These are phyloP conservation scores for Nixonia krombeini DNA, from an alignment of 1,140 invertebrate species.

Conservation along the genomic window DNA sequence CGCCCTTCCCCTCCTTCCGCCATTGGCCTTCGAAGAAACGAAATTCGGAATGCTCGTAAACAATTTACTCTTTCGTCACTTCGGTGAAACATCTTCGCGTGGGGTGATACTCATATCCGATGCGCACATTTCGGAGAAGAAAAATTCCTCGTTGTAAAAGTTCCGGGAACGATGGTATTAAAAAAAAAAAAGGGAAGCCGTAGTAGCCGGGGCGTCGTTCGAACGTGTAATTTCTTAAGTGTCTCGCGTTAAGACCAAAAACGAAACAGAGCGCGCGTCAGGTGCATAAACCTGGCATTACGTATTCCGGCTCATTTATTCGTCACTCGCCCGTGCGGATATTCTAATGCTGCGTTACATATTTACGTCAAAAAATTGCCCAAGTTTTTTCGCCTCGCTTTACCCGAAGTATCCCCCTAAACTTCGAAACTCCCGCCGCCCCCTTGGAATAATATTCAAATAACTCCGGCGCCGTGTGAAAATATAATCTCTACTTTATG, in stretches of 20 bases:
- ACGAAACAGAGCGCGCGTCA: slow-evolving; percentile 46
- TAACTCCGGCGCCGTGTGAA: slow-evolving; percentile 17
- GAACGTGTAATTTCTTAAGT: slow-evolving; percentile 45
- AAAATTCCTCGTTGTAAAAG: too few relatives aligned
- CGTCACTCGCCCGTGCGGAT: slow-evolving; percentile 45
- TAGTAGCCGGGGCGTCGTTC: too few relatives aligned
- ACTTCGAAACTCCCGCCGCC: slow-evolving; percentile 33
- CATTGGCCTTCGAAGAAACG: too few relatives aligned
- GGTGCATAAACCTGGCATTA: slow-evolving; percentile 46
- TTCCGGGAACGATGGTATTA: neutral
- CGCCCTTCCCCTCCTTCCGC: slow-evolving; percentile 26
- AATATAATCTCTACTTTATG: slow-evolving; percentile 45
- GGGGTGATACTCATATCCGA: too few relatives aligned
- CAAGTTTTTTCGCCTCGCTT: too few relatives aligned
- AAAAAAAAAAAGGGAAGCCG: too few relatives aligned
- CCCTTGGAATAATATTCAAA: slow-evolving; percentile 36
- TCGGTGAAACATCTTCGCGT: too few relatives aligned
- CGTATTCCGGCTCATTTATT: slow-evolving; percentile 52
- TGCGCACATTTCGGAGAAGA: too few relatives aligned
- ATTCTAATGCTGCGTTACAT: slow-evolving; percentile 52
- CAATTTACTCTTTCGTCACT: neutral
- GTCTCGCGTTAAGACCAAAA: slow-evolving; percentile 41
- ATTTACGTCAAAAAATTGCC: slow-evolving; percentile 50
- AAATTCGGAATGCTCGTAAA: too few relatives aligned
- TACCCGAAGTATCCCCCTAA: slow-evolving; percentile 28